Conservation (phyloP, 2,888 invertebrate genomes). For the Fabriciana adippe region DNA sequence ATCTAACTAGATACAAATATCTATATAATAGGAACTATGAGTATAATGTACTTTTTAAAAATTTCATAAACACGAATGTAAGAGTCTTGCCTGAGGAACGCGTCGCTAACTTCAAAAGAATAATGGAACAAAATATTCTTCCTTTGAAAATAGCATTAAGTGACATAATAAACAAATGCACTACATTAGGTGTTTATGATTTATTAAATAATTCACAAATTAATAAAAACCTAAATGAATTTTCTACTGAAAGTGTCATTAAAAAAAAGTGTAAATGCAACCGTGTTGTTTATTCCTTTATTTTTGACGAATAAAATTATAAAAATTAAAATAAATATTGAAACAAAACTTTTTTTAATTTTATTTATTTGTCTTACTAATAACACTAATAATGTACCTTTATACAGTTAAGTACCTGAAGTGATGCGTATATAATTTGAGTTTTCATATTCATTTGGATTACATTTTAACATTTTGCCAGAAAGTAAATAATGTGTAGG, state of each 20-base stretch:
- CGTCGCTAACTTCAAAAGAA: conserved; percentile 54
- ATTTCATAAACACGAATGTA: conserved; percentile 22
- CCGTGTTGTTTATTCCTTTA: conserved; percentile 71
- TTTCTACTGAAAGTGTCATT: conserved; percentile 23
- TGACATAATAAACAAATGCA: conserved; percentile 61
- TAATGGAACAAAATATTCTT: conserved; percentile 62
- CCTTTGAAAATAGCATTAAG: conserved; percentile 62
- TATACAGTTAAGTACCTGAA: background rate
- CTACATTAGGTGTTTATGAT: conserved; percentile 48
- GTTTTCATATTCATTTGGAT: too few species aligned
- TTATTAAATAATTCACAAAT: conserved; percentile 26
- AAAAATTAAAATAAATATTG: conserved; percentile 28
- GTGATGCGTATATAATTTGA: too few species aligned
- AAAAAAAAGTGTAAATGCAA: conserved; percentile 52
- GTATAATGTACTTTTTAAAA: conserved; percentile 9
- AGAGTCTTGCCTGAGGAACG: conserved; percentile 55
- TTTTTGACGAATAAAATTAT: conserved; percentile 54
- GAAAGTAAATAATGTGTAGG: too few species aligned
- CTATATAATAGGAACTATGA: background rate
- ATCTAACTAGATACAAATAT: background rate
- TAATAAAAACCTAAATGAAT: conserved; percentile 24
- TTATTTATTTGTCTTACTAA: conserved; percentile 10
- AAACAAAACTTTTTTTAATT: conserved; percentile 12
- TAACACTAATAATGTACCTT: background rate
- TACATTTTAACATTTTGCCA: too few species aligned